Base-by-base conservation (phyloP, 2,888 invertebrate genomes). In the Bellardia bayeri region DNA sequence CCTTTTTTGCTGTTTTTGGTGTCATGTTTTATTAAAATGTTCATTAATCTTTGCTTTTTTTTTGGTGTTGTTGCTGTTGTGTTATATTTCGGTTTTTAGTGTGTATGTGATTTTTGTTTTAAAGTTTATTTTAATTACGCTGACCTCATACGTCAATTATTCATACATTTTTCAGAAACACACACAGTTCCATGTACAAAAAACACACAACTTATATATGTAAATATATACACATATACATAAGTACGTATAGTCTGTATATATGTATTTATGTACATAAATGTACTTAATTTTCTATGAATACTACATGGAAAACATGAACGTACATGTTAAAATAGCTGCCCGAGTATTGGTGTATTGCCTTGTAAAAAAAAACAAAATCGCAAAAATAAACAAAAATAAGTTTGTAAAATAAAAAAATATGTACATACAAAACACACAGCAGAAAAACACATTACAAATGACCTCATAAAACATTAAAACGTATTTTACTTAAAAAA, bases 91-190 rank as follows among this genome's bases (percentile, higher is more conserved):
- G 64, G 37, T 40, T 64, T 51, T 51, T 2, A 37, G 14, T 14
- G 42, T 72, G 16, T 56, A 3, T 72, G 40, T 71, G 37, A 61
- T 79, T 75, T 80, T 45, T 79, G 58, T 30, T 79, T 45, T 74
- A 51, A 78, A 58, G 51, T 81, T 69, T 69, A 69, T 80, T 80
- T 85, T 85, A 81, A 81, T 81, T 71, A 71, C 45, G 85, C 42
- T 85, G 85, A 81, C 85, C 81, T 85, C 85, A 85, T 81, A 71
- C 81, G 49, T 81, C 85, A 85, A 85, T 85, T 85, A 63, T 85
- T 79, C 61, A 74, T 64, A 78, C 42, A 69, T 45, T 45, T 45
- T 45, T 56, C 58, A 56, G 23, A 45, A 14, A 30, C 13, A n/a
- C 9, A 58, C 13, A 72, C 40, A 16, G 30, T 54, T 58, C 37